phyloP scores from a whole-genome alignment of 2,113 vertebrate genomes.

The Apus apus region DNA sequence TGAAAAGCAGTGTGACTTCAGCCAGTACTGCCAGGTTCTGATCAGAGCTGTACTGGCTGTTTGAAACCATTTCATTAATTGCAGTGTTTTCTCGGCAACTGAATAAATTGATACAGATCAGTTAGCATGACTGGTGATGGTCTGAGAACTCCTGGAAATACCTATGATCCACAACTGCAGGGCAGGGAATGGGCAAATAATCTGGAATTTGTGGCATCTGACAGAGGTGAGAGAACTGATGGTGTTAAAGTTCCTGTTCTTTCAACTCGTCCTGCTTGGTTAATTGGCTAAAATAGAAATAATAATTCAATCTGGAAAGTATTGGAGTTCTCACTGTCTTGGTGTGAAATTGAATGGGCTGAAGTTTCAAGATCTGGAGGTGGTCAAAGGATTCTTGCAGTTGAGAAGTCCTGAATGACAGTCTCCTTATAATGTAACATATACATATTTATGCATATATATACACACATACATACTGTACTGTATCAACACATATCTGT shows the following conservation, averaged over 20 bases:
- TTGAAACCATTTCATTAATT: not conserved
- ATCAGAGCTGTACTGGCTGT: not conserved
- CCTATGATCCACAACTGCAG: not conserved
- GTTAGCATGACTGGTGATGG: not conserved
- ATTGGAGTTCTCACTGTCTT: not conserved
- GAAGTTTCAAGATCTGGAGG: not conserved
- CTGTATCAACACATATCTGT: slow-evolving; percentile 51
- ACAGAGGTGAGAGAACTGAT: not conserved
- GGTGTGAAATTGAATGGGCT: not conserved
- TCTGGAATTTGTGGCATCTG: not conserved
- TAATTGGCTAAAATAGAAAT: not conserved
- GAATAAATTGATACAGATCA: not conserved
- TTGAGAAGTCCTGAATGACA: slow-evolving; percentile 19
- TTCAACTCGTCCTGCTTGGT: not conserved
- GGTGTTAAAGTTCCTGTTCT: not conserved
- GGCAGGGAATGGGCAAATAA: not conserved
- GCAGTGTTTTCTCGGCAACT: not conserved
- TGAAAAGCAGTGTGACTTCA: not conserved
- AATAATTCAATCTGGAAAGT: not conserved
- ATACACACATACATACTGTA: slow-evolving; percentile 12
- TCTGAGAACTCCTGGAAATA: not conserved
- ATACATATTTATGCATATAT: slow-evolving; percentile 20
- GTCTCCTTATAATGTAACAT: slow-evolving; percentile 39
- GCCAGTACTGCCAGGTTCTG: not conserved
- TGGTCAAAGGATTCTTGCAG: not conserved